Evolutionary conservation across 2,888 invertebrate genomes (phyloP).

Genomic region (Aphrophora alni): DNA sequence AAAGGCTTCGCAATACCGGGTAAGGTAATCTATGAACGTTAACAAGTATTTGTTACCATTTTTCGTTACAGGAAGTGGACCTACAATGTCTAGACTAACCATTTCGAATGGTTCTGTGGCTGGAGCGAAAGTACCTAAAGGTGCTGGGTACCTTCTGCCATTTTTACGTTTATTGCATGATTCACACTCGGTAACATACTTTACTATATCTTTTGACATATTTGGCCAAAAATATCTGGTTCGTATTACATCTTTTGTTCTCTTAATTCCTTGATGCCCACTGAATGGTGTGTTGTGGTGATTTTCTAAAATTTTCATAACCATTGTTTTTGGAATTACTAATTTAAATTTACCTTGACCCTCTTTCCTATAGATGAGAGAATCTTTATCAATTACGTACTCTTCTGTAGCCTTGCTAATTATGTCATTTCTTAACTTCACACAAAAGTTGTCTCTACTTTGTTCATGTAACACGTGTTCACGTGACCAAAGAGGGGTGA

Average conservation of each 20-base stretch:
- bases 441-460: no score
- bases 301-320: no score
- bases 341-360: no score
- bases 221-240: conserved; percentile 23
- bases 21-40: conserved; percentile 51
- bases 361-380: no score
- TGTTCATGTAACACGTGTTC: no score
- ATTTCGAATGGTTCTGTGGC: no score
- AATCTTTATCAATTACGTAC: no score
- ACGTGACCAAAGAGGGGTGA: no score
- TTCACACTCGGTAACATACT: neutral
- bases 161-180: neutral
- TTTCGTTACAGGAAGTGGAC: conserved; percentile 52
- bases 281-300: conserved; percentile 18
- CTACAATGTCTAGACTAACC: conserved; percentile 54
- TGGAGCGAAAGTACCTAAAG: neutral
- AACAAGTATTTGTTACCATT: conserved; percentile 54
- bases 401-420: no score
- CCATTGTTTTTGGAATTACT: no score
- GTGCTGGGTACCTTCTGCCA: neutral
- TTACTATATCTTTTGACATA: neutral
- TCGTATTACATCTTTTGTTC: no score
- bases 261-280: neutral
- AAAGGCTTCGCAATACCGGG: conserved; percentile 51
- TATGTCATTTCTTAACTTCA: no score